phyloP scores from a whole-genome alignment of 1,140 invertebrate genomes.

The roundworm (Caenorhabditis elegans) region WBcel235 BX284606.5:4635501-4636000 shows the following conservation, averaged over 20 bases:
- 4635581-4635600: background rate
- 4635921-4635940: conserved; percentile 10
- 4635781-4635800: background rate
- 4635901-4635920: conserved; percentile 24
- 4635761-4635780: background rate
- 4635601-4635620: conserved; percentile 43
- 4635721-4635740: background rate
- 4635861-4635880: background rate
- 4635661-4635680: conserved; percentile 43
- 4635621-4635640: conserved; percentile 50
- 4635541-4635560: conserved; percentile 53
- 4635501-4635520: conserved; percentile 51
- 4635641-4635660: conserved; percentile 36
- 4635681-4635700: conserved; percentile 44
- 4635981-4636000: background rate
- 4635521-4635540: conserved; percentile 53
- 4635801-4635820: background rate
- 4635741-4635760: background rate
- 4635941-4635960: background rate
- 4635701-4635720: conserved; percentile 40
- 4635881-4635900: background rate
- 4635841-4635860: background rate
- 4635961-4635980: conserved; percentile 17
- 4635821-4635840: background rate
- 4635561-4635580: background rate